phyloP scores from a whole-genome alignment of 2,113 vertebrate genomes.

The Osmerus eperlanus region DNA sequence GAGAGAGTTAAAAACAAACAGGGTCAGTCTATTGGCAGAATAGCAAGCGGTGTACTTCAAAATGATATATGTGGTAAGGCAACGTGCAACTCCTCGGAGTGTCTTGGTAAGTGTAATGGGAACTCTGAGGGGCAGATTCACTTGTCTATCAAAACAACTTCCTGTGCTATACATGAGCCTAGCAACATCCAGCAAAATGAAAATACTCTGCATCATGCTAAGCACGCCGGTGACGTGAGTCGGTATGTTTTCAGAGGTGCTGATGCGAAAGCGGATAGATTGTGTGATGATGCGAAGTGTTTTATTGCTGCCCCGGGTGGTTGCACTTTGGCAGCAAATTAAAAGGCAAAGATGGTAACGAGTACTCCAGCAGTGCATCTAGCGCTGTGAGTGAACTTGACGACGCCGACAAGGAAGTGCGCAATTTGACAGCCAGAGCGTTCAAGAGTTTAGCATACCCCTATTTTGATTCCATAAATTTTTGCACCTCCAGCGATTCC shows the following conservation, averaged over 20 bases:
- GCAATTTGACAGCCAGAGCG: conserved; percentile 85
- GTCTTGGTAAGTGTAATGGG: conserved; percentile 58
- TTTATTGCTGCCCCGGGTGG: conserved; percentile 74
- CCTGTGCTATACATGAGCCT: conserved; percentile 91
- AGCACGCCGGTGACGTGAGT: conserved; percentile 81
- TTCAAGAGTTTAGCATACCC: conserved; percentile 93
- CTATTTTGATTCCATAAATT: conserved; percentile 81
- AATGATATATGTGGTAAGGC: conserved; percentile 64
- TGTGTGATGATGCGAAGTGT: conserved; percentile 56
- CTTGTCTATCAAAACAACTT: conserved; percentile 91
- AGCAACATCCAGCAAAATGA: conserved; percentile 77
- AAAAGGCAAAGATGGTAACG: conserved; percentile 71
- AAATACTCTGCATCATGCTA: conserved; percentile 74
- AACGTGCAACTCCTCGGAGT: conserved; percentile 71
- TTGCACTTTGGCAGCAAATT: conserved; percentile 77
- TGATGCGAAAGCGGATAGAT: conserved; percentile 57
- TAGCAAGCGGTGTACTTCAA: conserved; percentile 76
- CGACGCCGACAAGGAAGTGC: conserved; percentile 94
- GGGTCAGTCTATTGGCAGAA: conserved; percentile 63
- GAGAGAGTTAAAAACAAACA: conserved; percentile 26
- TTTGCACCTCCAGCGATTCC: conserved; percentile 85
- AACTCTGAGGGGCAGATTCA: conserved; percentile 82
- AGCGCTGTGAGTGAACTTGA: conserved; percentile 92
- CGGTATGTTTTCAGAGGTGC: conserved; percentile 71
- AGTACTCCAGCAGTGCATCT: conserved; percentile 85